Evolutionary conservation across 2,888 invertebrate species (phyloP).

Genomic region (Corbicula japonica): DNA sequence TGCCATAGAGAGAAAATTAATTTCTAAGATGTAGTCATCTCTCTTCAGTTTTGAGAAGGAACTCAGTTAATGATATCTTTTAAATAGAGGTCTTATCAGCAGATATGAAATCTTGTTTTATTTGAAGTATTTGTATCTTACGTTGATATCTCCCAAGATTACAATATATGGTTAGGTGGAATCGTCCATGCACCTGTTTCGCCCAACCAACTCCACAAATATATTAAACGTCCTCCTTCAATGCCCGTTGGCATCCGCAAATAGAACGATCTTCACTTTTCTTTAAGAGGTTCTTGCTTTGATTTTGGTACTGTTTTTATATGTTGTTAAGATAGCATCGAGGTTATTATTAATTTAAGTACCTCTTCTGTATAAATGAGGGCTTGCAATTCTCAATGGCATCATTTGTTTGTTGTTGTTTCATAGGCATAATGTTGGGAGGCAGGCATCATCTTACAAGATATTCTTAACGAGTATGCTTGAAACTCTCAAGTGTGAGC

Average conservation of each 20-base stretch:
- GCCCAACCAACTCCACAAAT: constrained; percentile 49
- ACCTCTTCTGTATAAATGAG: constrained; percentile 31
- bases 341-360: constrained; percentile 59
- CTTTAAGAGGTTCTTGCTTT: constrained; percentile 53
- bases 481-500: constrained; percentile 25
- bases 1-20: not conserved
- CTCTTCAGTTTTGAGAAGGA: constrained; percentile 18
- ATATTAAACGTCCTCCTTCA: constrained; percentile 52
- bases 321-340: constrained; percentile 49
- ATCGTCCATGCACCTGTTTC: constrained; percentile 62
- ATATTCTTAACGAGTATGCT: constrained; percentile 19
- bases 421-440: constrained; percentile 24
- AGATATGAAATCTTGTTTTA: constrained; percentile 51
- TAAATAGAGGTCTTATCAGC: constrained; percentile 33
- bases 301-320: constrained; percentile 54
- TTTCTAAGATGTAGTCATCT: constrained; percentile 14
- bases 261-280: constrained; percentile 46
- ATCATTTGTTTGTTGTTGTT: constrained; percentile 17
- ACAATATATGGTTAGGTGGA: constrained; percentile 48
- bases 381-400: constrained; percentile 21
- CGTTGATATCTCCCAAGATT: constrained; percentile 60
- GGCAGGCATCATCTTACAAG: constrained; percentile 27
- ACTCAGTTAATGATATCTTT: constrained; percentile 50
- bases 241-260: constrained; percentile 41
- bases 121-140: constrained; percentile 51